phyloP scores from a whole-genome alignment of 2,113 vertebrate genomes.

The Jaculus jaculus region DNA sequence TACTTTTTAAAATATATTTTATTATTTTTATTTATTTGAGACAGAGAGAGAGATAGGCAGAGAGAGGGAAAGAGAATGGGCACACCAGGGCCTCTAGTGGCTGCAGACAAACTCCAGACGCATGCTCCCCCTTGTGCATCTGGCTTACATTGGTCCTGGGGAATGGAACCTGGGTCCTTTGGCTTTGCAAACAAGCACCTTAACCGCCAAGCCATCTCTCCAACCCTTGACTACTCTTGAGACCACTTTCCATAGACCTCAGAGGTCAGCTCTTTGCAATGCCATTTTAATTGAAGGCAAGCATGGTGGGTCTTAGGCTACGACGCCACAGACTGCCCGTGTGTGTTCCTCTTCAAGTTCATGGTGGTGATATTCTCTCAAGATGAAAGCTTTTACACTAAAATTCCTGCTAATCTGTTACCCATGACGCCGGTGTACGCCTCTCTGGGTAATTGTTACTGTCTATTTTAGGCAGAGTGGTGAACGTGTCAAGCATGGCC shows the following conservation, averaged over 20 bases:
- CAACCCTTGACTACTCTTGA: not conserved
- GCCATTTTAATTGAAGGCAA: not conserved
- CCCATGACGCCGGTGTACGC: fast-evolving
- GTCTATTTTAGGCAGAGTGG: slow-evolving; percentile 86
- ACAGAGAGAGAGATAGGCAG: too few relatives aligned
- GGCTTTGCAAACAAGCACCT: too few relatives aligned
- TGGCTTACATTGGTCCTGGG: too few relatives aligned
- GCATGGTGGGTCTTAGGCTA: not conserved
- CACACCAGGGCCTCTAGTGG: too few relatives aligned
- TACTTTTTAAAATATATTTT: too few relatives aligned
- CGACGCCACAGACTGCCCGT: not conserved
- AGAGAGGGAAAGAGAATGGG: too few relatives aligned
- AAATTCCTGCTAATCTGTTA: not conserved
- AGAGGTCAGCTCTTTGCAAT: not conserved
- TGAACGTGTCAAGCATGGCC: slow-evolving; percentile 91
- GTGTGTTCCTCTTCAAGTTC: not conserved
- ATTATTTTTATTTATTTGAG: too few relatives aligned
- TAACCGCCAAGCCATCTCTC: too few relatives aligned
- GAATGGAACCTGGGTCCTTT: too few relatives aligned
- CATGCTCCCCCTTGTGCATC: too few relatives aligned
- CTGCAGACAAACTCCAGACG: too few relatives aligned
- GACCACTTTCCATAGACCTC: not conserved
- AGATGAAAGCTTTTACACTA: not conserved
- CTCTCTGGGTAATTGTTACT: not conserved
- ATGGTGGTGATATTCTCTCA: not conserved